Evolutionary conservation across 2,797 vertebrate species (phyloP), one percentile per base, ranked within the genome.

Genomic region (Leucoraja ocellata): DNA sequence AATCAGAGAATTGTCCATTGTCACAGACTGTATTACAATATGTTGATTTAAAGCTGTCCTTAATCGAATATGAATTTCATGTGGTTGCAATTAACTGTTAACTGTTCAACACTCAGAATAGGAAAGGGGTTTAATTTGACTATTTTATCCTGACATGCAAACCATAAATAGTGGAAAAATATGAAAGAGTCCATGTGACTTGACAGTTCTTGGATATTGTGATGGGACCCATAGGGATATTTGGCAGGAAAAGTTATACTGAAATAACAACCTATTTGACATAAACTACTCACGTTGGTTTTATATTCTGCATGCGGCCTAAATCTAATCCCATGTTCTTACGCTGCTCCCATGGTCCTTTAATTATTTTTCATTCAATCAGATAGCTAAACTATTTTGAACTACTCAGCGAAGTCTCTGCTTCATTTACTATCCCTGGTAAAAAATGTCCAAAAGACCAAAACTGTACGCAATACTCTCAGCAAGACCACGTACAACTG

Each of bases 11-110:
- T 84, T 61, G 81, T 58, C 23, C 54, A 5, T 84, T 61, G 81
- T 54, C 81, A 83, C 11, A 28, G 81, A 84, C 81, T 54, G 46
- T 58, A 83, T 25, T 28, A 46, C 46, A 46, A 46, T 46, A 46
- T 80, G 78, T 80, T 80, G 78, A 80, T 80, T 36, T 39, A 84
- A 84, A 61, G 46, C 54, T 61, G 46, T 10, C 46, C 9, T 84
- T 84, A 61, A 84, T 61, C 28, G 81, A 84, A 84, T 84, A 54
- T 84, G 81, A 84, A 46, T 84, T 84, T 54, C 54, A 61, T 84
- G 54, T 61, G 83, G 25, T 63, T n/a, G 28, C 28, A 86, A 7
- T 86, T 86, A 86, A 86, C 83, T 86, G 58, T 86, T 86, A 86
- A 63, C 83, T 86, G 83, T 63, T 28, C 6, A 28, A 86, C 61